Conservation (phyloP, 2,888 invertebrate species). For the Hanleya hanleyi region DNA sequence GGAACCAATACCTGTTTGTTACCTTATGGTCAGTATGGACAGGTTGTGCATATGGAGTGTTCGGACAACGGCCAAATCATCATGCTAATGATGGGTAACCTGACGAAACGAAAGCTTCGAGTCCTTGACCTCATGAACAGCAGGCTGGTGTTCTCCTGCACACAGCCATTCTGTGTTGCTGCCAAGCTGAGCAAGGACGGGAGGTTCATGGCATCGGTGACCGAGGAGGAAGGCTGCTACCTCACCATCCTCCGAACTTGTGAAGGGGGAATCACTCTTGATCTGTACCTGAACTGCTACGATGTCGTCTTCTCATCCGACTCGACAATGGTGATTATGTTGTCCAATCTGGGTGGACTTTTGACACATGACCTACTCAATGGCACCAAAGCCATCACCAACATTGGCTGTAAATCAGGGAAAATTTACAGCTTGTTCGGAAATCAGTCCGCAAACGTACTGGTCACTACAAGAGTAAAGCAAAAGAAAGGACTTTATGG, state of each 20-base stretch:
- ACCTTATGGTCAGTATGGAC: slow-evolving; percentile 42
- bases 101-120: background rate
- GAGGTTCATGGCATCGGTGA: background rate
- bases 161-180: background rate
- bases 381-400: background rate
- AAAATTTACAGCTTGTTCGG: background rate
- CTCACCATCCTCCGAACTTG: background rate
- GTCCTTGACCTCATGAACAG: background rate
- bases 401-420: background rate
- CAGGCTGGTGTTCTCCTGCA: background rate
- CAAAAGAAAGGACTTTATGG: background rate
- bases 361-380: background rate
- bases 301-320: background rate
- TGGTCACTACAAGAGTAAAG: background rate
- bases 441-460: background rate
- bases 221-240: background rate
- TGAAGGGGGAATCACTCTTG: background rate
- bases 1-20: slow-evolving; percentile 30
- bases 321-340: background rate
- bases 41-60: slow-evolving; percentile 36
- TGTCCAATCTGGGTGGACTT: background rate
- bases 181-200: background rate
- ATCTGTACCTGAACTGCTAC: background rate
- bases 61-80: background rate
- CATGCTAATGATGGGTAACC: background rate